Evolutionary conservation across 2,888 invertebrate genomes (phyloP).

Genomic region (Anthophora plumipes): DNA sequence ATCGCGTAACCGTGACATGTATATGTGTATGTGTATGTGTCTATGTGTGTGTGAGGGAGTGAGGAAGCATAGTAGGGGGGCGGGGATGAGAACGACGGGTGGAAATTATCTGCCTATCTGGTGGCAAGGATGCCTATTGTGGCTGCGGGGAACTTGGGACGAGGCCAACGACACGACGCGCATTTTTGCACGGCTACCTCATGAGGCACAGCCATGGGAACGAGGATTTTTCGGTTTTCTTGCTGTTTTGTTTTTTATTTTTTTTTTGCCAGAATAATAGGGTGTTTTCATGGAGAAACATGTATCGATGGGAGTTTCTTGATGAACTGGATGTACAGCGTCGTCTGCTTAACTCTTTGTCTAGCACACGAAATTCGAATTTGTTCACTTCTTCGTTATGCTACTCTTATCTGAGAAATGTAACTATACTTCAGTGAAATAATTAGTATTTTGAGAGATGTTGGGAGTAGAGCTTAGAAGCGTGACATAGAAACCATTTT

Average conservation of each 20-base stretch:
- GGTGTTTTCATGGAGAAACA: too few species aligned
- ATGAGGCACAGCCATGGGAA: background rate
- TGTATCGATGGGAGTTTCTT: too few species aligned
- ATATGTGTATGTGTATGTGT: background rate
- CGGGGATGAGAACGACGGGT: slow-evolving; percentile 19
- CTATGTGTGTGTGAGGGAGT: background rate
- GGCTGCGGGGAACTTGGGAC: slow-evolving; percentile 45
- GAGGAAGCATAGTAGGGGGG: background rate
- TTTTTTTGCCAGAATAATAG: background rate
- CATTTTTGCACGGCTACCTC: slow-evolving; percentile 19
- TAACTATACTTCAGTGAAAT: too few species aligned
- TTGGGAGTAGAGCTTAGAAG: too few species aligned
- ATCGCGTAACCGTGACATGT: slow-evolving; percentile 58
- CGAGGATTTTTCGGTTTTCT: background rate
- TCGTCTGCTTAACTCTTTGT: too few species aligned
- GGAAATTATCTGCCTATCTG: slow-evolving; percentile 49
- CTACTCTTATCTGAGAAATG: too few species aligned
- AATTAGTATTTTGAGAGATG: too few species aligned
- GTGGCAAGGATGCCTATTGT: slow-evolving; percentile 54
- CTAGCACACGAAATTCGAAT: too few species aligned
- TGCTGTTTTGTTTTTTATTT: too few species aligned
- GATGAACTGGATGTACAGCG: too few species aligned
- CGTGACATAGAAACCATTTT: too few species aligned
- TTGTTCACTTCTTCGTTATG: too few species aligned
- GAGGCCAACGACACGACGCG: slow-evolving; percentile 46